Percentiles rank a stretch among this genome's conserved stretches.
Evolutionary conservation across 2,797 vertebrate genomes (phyloP).

Genomic region (Typhlichthys eigenmanni): DNA sequence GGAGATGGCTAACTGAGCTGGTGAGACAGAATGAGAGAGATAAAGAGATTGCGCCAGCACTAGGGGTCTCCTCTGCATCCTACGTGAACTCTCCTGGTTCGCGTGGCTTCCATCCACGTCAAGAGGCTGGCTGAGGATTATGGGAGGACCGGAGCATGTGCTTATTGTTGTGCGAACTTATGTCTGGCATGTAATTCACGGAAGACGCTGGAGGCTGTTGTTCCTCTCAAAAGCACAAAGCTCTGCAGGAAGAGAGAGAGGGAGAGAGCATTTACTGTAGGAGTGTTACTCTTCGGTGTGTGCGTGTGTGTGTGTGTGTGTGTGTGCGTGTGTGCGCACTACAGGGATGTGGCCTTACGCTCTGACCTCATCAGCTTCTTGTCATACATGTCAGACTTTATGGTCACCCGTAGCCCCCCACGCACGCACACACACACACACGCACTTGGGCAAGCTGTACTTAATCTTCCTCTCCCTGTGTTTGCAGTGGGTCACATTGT

Average conservation of each 20-base stretch:
- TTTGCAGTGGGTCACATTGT: too few species aligned
- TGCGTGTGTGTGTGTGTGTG: neutral
- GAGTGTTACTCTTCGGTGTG: conserved; percentile 2
- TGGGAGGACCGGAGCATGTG: conserved; percentile 42
- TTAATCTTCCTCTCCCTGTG: neutral
- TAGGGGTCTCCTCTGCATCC: conserved; percentile 23
- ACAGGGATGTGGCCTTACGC: conserved; percentile 28
- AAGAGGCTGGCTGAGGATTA: conserved; percentile 44
- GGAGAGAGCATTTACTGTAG: neutral
- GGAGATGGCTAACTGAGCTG: conserved; percentile 37
- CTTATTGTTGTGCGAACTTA: conserved; percentile 27
- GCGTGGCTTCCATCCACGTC: conserved; percentile 45
- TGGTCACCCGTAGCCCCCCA: neutral
- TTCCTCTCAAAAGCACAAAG: conserved; percentile 5
- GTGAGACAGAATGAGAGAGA: neutral
- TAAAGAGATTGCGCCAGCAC: conserved; percentile 23
- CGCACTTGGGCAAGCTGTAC: conserved; percentile 9
- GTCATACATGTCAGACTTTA: conserved; percentile 31
- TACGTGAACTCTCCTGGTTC: conserved; percentile 30
- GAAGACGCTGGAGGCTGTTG: conserved; percentile 3
- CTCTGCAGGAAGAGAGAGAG: too few species aligned
- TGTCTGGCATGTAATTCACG: conserved; percentile 13
- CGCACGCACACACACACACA: conserved; percentile 11
- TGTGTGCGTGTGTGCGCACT: conserved; percentile 7
- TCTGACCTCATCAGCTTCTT: conserved; percentile 40